Conservation (phyloP, 1,140 invertebrate species). For the Chymomyza costata region DNA sequence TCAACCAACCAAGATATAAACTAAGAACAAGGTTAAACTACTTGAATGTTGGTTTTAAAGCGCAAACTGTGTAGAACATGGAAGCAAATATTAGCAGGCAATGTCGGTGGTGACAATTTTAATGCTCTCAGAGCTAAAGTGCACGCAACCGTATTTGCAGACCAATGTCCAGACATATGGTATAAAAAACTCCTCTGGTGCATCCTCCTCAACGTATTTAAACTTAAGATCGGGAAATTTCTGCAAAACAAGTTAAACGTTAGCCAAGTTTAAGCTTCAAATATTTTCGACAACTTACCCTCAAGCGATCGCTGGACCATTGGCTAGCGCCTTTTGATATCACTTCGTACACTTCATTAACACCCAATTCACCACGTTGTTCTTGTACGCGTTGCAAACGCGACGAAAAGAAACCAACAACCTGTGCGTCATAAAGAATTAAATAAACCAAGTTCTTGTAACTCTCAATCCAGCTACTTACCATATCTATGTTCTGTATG, state of each 20-base stretch:
- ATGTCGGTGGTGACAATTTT: conserved; percentile 75
- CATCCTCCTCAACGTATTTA: conserved; percentile 99
- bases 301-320: conserved; percentile 93
- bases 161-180: conserved; percentile 98
- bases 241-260: conserved; percentile 77
- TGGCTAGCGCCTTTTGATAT: conserved; percentile 91
- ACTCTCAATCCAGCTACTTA: conserved; percentile 75
- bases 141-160: conserved; percentile 85
- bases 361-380: conserved; percentile 83
- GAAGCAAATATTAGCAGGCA: conserved; percentile 64
- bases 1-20: too few species aligned
- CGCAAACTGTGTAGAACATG: neutral
- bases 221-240: conserved; percentile 99
- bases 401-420: conserved; percentile 90
- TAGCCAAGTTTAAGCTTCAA: neutral
- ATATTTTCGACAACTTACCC: conserved; percentile 78
- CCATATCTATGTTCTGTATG: conserved; percentile 96
- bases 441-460: neutral
- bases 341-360: conserved; percentile 88
- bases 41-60: too few species aligned
- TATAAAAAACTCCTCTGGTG: conserved; percentile 99
- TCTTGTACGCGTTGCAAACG: conserved; percentile 82
- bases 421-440: conserved; percentile 76
- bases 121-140: conserved; percentile 83
- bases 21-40: too few species aligned